Evolutionary conservation across 2,797 vertebrate species (phyloP).

Genomic region (Gorsachius magnificus): DNA sequence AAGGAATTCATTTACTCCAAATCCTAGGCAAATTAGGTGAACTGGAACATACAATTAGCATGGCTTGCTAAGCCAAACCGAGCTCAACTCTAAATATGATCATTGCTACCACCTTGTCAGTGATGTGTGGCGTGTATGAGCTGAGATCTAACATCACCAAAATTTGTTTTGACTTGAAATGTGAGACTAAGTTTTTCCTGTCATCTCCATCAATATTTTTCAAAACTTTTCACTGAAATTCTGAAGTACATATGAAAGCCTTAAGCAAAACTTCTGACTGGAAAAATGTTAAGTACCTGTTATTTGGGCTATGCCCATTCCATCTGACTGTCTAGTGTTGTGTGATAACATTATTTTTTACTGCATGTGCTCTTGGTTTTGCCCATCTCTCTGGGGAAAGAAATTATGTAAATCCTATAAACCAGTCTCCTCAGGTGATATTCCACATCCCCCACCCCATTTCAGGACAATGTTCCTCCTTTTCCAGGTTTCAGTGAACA

Average conservation of each 20-base stretch:
- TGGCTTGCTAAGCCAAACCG: background rate
- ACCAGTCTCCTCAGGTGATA: background rate
- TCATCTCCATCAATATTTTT: background rate
- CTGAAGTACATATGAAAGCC: background rate
- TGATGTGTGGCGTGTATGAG: background rate
- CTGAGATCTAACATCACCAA: background rate
- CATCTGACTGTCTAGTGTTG: background rate
- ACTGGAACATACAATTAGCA: background rate
- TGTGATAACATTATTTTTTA: background rate
- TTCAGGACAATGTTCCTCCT: background rate
- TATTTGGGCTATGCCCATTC: background rate
- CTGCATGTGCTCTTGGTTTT: background rate
- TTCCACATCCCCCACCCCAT: background rate
- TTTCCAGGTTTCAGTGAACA: background rate
- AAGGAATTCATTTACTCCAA: background rate
- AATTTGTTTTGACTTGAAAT: background rate
- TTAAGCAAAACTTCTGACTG: background rate
- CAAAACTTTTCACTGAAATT: background rate
- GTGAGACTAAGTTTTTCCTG: background rate
- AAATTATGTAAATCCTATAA: background rate
- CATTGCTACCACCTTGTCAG: background rate
- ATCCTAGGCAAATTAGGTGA: background rate
- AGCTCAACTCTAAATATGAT: background rate
- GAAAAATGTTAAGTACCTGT: background rate
- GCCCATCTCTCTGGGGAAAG: accelerated